Percentiles rank a stretch among this genome's conserved stretches.
phyloP scores from a whole-genome alignment of 2,113 vertebrate species.

The Anguilla japonica region DNA sequence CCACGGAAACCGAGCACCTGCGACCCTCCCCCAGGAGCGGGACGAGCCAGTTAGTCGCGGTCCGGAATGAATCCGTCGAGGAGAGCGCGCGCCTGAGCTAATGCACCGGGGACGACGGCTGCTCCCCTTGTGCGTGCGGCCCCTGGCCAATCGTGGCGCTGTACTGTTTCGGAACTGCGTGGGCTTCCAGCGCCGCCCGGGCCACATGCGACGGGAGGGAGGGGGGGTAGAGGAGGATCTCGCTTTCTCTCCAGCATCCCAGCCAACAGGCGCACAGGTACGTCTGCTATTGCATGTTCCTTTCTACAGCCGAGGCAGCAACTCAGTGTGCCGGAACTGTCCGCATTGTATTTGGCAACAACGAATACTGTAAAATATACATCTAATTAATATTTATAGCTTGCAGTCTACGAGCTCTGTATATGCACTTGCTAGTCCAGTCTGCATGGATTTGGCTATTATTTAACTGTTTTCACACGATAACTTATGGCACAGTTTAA shows the following conservation, averaged over 20 bases:
- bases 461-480: not conserved
- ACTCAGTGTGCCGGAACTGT: not conserved
- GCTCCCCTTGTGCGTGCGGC: conserved; percentile 51
- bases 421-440: not conserved
- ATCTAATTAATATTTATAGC: not conserved
- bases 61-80: conserved; percentile 79
- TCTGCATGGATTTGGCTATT: not conserved
- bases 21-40: not conserved
- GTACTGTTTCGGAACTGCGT: conserved; percentile 69
- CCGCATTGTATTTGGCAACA: not conserved
- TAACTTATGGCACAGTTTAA: conserved; percentile 9
- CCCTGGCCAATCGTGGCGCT: conserved; percentile 72
- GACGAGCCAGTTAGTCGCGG: conserved; percentile 46
- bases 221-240: conserved; percentile 61
- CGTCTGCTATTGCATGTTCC: conserved; percentile 50
- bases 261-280: conserved; percentile 67
- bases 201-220: conserved; percentile 75
- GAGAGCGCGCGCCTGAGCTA: conserved; percentile 52
- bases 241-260: conserved; percentile 65
- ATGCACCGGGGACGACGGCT: conserved; percentile 44
- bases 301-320: conserved; percentile 16
- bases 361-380: not conserved
- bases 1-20: conserved; percentile 17
- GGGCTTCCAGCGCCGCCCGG: conserved; percentile 26
- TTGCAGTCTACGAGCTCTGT: not conserved